Evolutionary conservation across 2,888 invertebrate species (phyloP).

Genomic region (Chironomus tentans): DNA sequence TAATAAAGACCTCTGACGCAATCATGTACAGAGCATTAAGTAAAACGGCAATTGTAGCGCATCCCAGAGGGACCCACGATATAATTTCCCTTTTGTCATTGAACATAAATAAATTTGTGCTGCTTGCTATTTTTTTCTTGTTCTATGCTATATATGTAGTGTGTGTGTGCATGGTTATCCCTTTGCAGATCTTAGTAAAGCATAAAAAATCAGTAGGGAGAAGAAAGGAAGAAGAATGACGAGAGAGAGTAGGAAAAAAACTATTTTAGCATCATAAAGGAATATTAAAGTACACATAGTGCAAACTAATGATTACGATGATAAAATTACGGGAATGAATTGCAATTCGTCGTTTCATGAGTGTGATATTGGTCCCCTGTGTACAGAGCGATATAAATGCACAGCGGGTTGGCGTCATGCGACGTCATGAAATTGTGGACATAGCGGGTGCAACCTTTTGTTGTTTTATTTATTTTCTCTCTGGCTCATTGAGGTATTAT

Average conservation of each 20-base stretch:
- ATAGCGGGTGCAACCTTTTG: conserved; percentile 3
- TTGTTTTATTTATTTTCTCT: background rate
- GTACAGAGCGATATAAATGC: conserved; percentile 22
- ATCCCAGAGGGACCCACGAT: background rate
- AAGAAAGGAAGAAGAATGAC: background rate
- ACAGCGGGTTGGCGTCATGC: conserved; percentile 12
- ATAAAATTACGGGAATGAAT: conserved; percentile 19
- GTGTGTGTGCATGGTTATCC: background rate
- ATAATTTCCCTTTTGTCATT: background rate
- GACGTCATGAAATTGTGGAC: background rate
- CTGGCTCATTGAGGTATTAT: background rate
- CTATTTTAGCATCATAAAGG: conserved; percentile 8
- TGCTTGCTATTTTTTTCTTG: background rate
- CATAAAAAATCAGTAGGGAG: background rate
- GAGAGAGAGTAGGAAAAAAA: background rate
- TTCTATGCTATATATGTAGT: background rate
- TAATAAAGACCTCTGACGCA: background rate
- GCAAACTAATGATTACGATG: conserved; percentile 27
- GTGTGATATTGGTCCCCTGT: conserved; percentile 27
- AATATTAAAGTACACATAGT: conserved; percentile 24
- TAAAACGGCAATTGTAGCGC: background rate
- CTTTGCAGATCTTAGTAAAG: background rate
- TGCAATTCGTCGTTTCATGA: conserved; percentile 19
- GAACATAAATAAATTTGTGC: conserved; percentile 4
- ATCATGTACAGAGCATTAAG: background rate